A percentile compares a stretch with the other conserved stretches of the same genome.
phyloP scores from a whole-genome alignment of 1,140 invertebrate genomes.

The Gryllus bimaculatus region DNA sequence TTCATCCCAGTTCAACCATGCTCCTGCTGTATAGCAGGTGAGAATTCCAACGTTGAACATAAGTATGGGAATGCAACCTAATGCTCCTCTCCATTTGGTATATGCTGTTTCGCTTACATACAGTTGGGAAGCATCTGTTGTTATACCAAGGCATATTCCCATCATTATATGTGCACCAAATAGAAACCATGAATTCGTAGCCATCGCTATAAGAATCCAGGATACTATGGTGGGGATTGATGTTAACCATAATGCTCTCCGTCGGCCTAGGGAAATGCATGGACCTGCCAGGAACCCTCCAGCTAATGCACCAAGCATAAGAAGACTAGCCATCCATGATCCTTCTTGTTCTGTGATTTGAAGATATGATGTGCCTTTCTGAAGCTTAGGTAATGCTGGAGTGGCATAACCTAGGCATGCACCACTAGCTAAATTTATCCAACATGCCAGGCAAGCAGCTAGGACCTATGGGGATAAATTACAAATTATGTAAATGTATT shows the following conservation, averaged over 20 bases:
- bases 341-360: slow-evolving; percentile 25
- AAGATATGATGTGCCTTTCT: slow-evolving; percentile 5
- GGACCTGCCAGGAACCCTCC: slow-evolving; percentile 32
- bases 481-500: neutral
- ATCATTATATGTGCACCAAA: slow-evolving; percentile 28
- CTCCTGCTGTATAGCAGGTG: slow-evolving; percentile 19
- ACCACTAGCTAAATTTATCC: slow-evolving; percentile 22
- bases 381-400: slow-evolving; percentile 19
- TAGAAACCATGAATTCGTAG: slow-evolving; percentile 33
- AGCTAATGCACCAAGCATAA: slow-evolving; percentile 35
- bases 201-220: slow-evolving; percentile 34
- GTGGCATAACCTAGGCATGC: slow-evolving; percentile 21
- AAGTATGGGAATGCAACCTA: slow-evolving; percentile 31
- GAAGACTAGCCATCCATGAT: slow-evolving; percentile 37
- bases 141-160: slow-evolving; percentile 20
- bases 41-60: slow-evolving; percentile 23
- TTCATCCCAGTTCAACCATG: slow-evolving; percentile 20
- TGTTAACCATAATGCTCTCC: slow-evolving; percentile 31
- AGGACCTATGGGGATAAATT: slow-evolving; percentile 13
- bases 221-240: slow-evolving; percentile 34
- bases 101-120: slow-evolving; percentile 47
- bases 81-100: slow-evolving; percentile 37
- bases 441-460: slow-evolving; percentile 19
- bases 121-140: slow-evolving; percentile 29
- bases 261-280: slow-evolving; percentile 33